phyloP scores from a whole-genome alignment of 2,888 invertebrate genomes.

The Malachius bipustulatus region DNA sequence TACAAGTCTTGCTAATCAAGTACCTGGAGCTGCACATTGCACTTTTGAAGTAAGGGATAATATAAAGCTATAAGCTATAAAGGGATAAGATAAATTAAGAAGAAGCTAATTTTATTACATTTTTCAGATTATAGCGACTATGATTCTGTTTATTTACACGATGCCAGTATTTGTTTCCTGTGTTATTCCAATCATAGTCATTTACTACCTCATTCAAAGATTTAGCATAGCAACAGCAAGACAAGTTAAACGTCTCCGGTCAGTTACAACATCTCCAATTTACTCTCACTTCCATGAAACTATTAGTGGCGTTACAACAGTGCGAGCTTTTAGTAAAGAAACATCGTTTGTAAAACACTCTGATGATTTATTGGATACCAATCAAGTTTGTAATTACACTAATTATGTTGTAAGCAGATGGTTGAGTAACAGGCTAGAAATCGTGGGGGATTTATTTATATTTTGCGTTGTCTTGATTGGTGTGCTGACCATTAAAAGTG shows the following conservation, averaged over 20 bases:
- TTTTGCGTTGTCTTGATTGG: constrained; percentile 90
- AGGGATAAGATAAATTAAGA: too few species aligned
- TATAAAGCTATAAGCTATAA: too few species aligned
- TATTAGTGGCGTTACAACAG: constrained; percentile 73
- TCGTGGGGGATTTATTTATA: constrained; percentile 92
- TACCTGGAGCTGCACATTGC: too few species aligned
- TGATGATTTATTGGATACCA: constrained; percentile 79
- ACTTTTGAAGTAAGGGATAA: too few species aligned
- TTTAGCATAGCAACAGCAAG: constrained; percentile 91
- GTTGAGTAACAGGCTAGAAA: constrained; percentile 89
- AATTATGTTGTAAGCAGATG: constrained; percentile 90
- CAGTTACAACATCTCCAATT: constrained; percentile 88
- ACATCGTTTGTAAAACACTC: constrained; percentile 79
- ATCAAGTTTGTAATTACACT: constrained; percentile 87
- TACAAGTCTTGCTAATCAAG: too few species aligned
- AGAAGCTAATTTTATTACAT: too few species aligned
- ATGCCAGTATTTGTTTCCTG: constrained; percentile 72
- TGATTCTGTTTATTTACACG: constrained; percentile 76
- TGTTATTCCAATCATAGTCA: constrained; percentile 63
- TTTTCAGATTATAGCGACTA: constrained; percentile 68
- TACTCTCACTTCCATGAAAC: constrained; percentile 96
- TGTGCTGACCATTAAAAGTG: constrained; percentile 68
- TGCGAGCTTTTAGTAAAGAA: constrained; percentile 74
- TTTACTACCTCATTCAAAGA: constrained; percentile 82
- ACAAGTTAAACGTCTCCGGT: constrained; percentile 87